Base-by-base conservation (phyloP, 1,140 invertebrate species). In the Idris sp. region DNA sequence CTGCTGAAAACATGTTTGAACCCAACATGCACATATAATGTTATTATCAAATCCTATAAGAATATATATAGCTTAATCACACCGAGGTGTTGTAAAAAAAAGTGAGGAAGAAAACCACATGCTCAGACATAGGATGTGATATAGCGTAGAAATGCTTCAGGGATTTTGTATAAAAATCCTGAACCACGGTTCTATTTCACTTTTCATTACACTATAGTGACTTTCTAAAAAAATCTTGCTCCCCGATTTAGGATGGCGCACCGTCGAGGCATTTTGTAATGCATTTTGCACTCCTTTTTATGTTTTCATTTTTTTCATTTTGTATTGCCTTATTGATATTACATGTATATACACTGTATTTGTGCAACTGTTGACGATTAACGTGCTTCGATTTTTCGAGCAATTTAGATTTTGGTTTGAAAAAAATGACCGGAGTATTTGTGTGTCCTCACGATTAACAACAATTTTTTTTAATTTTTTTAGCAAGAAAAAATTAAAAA, bases 101-200 rank as follows among this genome's bases (percentile, higher is more conserved):
- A 73, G 35, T 54, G 1, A 58, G 28, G 62, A 67, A 75, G 77
- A 72, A 78, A 75, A 75, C 54, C 54, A 81, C 72, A 58, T 84
- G 80, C 84, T 86, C 82, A 82, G 82, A 84, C 72, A 84, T 85
- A 85, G 83, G 79, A 84, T 85, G 83, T 84, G 82, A 86, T 86
- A 84, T 86, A 85, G 84, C 76, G 74, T 84, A 86, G 80, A 79
- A 61, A 71, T 79, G 79, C 77, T 82, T 84, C 74, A 75, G 69
- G 77, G 79, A 81, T 83, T 84, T 83, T 81, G 76, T 74, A 83
- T 82, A 76, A 81, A 80, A 79, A 83, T 83, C 81, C 80, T 64
- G 43, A 82, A 38, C 71, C 53, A 69, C 76, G 38, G 77, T 77
- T 61, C 44, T 71, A 33, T 68, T 62, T 78, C 25, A 56, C 8